Conservation (phyloP, 2,797 vertebrate genomes). For the Yasuhikotakia modesta region DNA sequence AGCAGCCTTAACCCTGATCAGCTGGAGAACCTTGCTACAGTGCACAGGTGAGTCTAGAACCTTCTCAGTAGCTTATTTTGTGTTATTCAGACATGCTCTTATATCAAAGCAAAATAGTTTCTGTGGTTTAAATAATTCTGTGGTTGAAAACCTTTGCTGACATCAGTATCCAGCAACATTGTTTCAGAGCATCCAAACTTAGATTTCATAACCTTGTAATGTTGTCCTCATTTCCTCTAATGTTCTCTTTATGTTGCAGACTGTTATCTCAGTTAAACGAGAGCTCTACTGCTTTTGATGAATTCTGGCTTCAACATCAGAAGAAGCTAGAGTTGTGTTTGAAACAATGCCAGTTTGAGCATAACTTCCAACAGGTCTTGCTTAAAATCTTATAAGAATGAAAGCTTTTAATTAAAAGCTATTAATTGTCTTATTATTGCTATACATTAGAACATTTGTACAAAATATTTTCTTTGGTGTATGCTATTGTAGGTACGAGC, state of each 20-base stretch:
- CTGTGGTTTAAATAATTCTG: too few relatives aligned
- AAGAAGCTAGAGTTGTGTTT: conserved; percentile 94
- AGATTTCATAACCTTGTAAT: neutral
- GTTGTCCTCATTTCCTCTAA: too few relatives aligned
- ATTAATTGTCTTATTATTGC: neutral
- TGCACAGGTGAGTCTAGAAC: conserved; percentile 82
- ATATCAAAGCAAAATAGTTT: too few relatives aligned
- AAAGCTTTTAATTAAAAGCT: too few relatives aligned
- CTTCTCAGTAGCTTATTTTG: neutral
- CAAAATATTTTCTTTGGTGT: too few relatives aligned
- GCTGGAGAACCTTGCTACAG: conserved; percentile 89
- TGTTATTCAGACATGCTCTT: too few relatives aligned
- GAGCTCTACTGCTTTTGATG: conserved; percentile 91
- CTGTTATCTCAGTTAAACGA: conserved; percentile 90
- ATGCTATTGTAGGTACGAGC: conserved; percentile 80
- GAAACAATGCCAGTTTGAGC: conserved; percentile 90
- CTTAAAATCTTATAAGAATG: neutral
- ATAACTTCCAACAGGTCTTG: conserved; percentile 90
- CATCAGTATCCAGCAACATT: neutral
- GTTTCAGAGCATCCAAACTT: neutral
- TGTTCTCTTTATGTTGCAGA: conserved; percentile 67
- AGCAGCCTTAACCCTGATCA: conserved; percentile 91
- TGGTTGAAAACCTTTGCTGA: neutral
- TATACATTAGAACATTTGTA: conserved; percentile 70
- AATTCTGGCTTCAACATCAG: conserved; percentile 94